Evolutionary conservation across 2,888 invertebrate genomes (phyloP), one percentile per base, ranked within the genome.

Genomic region (Drosophila kanekoi): DNA sequence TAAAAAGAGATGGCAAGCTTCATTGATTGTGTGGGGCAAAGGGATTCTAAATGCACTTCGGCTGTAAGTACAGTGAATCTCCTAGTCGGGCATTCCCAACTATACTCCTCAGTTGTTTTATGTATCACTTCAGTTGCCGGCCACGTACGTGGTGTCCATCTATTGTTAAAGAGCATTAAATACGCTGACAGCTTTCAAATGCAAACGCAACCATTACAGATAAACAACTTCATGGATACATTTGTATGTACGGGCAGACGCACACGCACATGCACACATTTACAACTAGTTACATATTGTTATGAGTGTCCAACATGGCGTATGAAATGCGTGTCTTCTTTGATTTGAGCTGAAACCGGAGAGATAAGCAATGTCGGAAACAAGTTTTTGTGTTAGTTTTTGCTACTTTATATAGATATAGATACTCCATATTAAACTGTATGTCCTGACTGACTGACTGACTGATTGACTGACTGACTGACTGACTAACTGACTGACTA

Each of bases 131-230:
- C 62, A 79, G 53, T 69, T 62, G 77, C 86, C 70, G 72, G 70
- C 75, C 87, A 86, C 83, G 84, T 86, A 86, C 83, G 66, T 58
- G 60, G 57, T 61, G 83, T 82, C 76, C 66, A 67, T 80, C 72
- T 63, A 74, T 79, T 83, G 88, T 82, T 87, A 79, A 83, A 71
- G 61, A 73, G 70, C 87, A 77, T 71, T 64, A 81, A 75, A 73
- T 77, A 87, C 79, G 77, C 85, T 81, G 81, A 77, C 84, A 83
- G 89, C 73, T 81, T 69, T 74, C 71, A 75, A 83, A 81, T 88
- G 79, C 58, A 65, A 72, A 75, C 28, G 44, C 63, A 59, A 28
- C 18, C 37, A 40, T n/a, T 47, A 44, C 32, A 44, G 20, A 69
- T 45, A 62, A 52, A 57, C 43, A 62, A 20, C 57, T 45, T 54